A percentile compares a stretch with the other conserved stretches of the same genome.
phyloP scores from a whole-genome alignment of 2,797 vertebrate genomes.

The Coregonus ussuriensis region DNA sequence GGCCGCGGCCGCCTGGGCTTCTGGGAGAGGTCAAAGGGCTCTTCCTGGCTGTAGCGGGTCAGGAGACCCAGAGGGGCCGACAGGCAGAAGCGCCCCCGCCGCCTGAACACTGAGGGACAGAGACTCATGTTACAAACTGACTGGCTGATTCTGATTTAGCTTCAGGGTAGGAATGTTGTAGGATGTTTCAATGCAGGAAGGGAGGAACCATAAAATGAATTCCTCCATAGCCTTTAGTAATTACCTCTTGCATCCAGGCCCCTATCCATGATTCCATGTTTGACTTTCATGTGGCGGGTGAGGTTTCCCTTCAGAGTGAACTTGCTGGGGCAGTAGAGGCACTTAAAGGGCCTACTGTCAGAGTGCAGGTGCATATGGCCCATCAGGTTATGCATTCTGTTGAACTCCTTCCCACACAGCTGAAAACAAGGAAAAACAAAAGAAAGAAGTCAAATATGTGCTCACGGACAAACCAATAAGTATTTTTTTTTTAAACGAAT shows the following conservation, averaged over 20 bases:
- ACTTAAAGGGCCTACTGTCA: constrained; percentile 98
- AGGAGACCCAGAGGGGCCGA: constrained; percentile 75
- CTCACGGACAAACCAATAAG: not conserved
- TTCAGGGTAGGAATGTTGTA: not conserved
- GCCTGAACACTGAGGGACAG: constrained; percentile 79
- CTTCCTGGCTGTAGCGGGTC: constrained; percentile 86
- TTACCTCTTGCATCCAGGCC: constrained; percentile 90
- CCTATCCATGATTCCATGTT: constrained; percentile 93
- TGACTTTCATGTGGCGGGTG: constrained; percentile 98
- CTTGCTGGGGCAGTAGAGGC: constrained; percentile 97
- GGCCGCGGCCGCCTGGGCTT: constrained; percentile 71
- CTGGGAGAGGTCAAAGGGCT: constrained; percentile 96
- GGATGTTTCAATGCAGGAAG: not conserved
- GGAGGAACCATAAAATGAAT: not conserved
- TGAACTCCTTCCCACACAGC: constrained; percentile 98
- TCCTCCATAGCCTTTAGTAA: constrained; percentile 14
- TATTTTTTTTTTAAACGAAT: not conserved
- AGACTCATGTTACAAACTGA: not conserved
- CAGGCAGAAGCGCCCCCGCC: constrained; percentile 80
- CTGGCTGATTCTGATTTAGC: not conserved
- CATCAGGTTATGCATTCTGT: constrained; percentile 99
- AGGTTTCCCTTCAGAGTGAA: constrained; percentile 99
- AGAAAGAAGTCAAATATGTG: not conserved
- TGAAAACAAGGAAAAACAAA: constrained; percentile 65
- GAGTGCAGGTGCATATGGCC: constrained; percentile 99